Evolutionary conservation across 2,888 invertebrate genomes (phyloP).

Genomic region (Ochlodes sylvanus): DNA sequence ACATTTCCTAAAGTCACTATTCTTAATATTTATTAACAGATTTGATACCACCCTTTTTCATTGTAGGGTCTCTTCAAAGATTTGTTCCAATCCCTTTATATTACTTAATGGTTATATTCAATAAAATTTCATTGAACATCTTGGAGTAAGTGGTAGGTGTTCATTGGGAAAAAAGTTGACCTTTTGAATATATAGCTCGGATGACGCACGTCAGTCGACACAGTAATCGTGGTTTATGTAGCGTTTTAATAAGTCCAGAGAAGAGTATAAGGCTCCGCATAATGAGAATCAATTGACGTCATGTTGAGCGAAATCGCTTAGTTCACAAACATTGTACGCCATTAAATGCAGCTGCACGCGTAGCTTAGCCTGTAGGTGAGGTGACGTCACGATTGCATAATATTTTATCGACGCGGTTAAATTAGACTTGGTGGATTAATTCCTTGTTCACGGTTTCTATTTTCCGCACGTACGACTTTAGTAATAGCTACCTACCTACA

Average conservation of each 20-base stretch:
- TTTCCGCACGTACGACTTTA: conserved; percentile 21
- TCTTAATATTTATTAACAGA: too few relatives aligned
- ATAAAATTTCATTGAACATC: too few relatives aligned
- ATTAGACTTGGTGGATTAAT: conserved; percentile 30
- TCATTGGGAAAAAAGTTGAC: neutral
- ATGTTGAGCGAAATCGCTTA: conserved; percentile 11
- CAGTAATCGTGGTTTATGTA: neutral
- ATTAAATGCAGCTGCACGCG: conserved; percentile 28
- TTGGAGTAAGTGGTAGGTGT: too few relatives aligned
- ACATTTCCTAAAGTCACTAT: too few relatives aligned
- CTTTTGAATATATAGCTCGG: neutral
- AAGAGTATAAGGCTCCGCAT: conserved; percentile 2
- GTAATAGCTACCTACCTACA: conserved; percentile 1
- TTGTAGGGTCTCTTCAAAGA: too few relatives aligned
- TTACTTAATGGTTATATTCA: too few relatives aligned
- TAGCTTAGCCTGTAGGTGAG: conserved; percentile 16
- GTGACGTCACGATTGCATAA: conserved; percentile 57
- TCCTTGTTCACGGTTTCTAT: conserved; percentile 18
- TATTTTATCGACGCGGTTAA: conserved; percentile 41
- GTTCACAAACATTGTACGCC: conserved; percentile 25
- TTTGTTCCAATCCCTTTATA: too few relatives aligned
- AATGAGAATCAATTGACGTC: conserved; percentile 26
- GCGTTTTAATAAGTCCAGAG: conserved; percentile 5
- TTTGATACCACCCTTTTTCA: too few relatives aligned
- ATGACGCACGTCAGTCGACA: neutral